A percentile compares a stretch with the other conserved stretches of the same genome.
Conservation (phyloP, 1,140 invertebrate genomes). For the Achatina immaculata region DNA sequence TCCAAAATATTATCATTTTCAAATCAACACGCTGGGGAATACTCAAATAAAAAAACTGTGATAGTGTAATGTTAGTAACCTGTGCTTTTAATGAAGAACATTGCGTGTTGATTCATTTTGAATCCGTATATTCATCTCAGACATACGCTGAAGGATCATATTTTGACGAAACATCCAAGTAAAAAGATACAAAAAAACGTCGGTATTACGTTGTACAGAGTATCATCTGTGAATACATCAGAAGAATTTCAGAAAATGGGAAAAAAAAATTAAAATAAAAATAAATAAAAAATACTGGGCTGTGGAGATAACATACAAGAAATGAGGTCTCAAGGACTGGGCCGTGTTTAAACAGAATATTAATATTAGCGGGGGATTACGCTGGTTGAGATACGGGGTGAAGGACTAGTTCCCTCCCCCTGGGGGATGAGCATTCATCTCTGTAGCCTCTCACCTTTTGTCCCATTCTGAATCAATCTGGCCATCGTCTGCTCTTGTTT, state of each 20-base stretch:
- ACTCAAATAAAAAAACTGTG: too few relatives aligned
- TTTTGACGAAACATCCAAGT: neutral
- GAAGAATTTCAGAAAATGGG: neutral
- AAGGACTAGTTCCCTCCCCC: neutral
- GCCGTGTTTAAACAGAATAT: constrained; percentile 19
- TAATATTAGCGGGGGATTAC: constrained; percentile 24
- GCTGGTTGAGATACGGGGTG: neutral
- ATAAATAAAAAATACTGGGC: too few relatives aligned
- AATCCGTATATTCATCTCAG: neutral
- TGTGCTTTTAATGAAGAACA: too few relatives aligned
- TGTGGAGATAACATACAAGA: neutral
- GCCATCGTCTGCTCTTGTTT: constrained; percentile 7
- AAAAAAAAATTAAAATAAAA: too few relatives aligned
- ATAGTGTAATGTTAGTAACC: too few relatives aligned
- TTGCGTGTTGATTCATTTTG: too few relatives aligned
- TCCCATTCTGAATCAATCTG: constrained; percentile 24
- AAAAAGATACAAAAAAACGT: neutral
- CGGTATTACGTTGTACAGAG: neutral
- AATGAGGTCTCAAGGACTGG: neutral
- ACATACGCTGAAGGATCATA: neutral
- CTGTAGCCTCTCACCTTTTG: neutral
- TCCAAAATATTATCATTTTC: too few relatives aligned
- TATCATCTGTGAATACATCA: neutral
- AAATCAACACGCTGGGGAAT: too few relatives aligned
- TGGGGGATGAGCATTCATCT: neutral